Base-by-base conservation (phyloP, 2,113 vertebrate genomes). In the Odocoileus virginianus region DNA sequence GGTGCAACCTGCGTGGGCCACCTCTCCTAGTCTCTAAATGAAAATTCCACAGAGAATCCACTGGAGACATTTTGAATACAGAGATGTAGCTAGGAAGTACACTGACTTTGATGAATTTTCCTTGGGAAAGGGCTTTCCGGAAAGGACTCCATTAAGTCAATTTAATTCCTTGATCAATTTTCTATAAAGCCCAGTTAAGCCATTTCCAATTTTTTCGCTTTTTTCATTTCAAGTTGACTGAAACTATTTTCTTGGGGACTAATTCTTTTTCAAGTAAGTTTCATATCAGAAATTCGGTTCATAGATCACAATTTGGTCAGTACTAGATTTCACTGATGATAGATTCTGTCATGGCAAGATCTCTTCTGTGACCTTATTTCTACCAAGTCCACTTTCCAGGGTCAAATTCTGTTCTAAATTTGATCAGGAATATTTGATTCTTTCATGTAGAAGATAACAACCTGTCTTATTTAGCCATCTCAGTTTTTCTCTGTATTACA, bases 131-230 rank as follows among this genome's bases (percentile, higher is more conserved):
- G 3, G 92, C 95, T 98, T 98, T 97, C 97, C 15, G 58, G 97
- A 97, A 97, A 90, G 47, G 92, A 95, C 98, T 96, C 57, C 84
- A 94, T 95, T 96, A 98, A 96, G 94, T 96, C 95, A 92, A 47
- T 90, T 97, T 97, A 97, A 97, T 96, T 96, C 96, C 83, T 82
- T 88, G 81, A 98, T 98, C 97, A 95, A 97, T 97, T 97, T 89
- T 97, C 87, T 94, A 76, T 94, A 96, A 95, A 95, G 74, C 90
- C 96, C 76, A 14, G n/a, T 85, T 97, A 97, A 97, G 93, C 92
- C 95, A 82, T 96, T 98, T 98, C 96, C 96, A 88, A 71, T 96
- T 85, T 81, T 96, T 89, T 28, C 11, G 1, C 91, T 91, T 95
- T 96, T 76, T 88, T 88, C 88, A 82, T 88, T 97, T 92, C 21